Base-by-base conservation (phyloP, 2,113 vertebrate species). In the Rhadina sibilatrix region DNA sequence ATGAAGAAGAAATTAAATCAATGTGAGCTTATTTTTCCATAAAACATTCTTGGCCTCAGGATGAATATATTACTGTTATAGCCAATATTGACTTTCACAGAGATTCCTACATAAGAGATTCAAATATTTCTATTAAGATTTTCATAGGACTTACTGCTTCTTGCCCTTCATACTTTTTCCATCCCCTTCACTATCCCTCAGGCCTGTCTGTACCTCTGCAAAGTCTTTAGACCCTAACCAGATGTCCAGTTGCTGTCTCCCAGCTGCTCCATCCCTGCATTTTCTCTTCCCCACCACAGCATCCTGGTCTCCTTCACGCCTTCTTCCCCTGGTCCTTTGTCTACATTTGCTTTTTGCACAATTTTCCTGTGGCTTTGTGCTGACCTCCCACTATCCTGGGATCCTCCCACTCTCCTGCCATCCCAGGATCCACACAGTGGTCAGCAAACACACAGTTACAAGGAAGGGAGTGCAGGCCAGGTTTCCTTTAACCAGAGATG, bases 241-340 rank as follows among this genome's bases (percentile, higher is more conserved):
- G 20, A 25, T 5, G 1, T 6, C 15, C 13, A 3, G 10, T 3
- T 1, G 0, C 37, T 21, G 6, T 33, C 23, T 83, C 49, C 59
- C 83, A 87, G 46, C 59, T 88, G 17, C 47, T 79, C 61, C 59
- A 42, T 5, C 42, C 33, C 30, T 53, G 38, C 5, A 0, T 63
- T 85, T 69, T 38, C 2, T 0, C 46, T 57, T 64, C 40, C 47
- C 10, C 11, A 18, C 13, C 74, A 35, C 0, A 2, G 5, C 49
- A 57, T 12, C 37, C 42, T 2, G 0, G 5, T n/a, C 11, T 20
- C 31, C 28, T 56, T 60, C 37, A 11, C 0, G 0, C 19, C 72
- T 91, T 31, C 30, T 77, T 61, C 49, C 27, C 18, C 27, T 21
- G 5, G 5, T 40, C 17, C 63, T 35, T 2, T 0, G 0, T 17